These are phyloP conservation scores for Tetramorium alpestre DNA, from an alignment of 1,140 invertebrate species.

Conservation along the genomic window DNA sequence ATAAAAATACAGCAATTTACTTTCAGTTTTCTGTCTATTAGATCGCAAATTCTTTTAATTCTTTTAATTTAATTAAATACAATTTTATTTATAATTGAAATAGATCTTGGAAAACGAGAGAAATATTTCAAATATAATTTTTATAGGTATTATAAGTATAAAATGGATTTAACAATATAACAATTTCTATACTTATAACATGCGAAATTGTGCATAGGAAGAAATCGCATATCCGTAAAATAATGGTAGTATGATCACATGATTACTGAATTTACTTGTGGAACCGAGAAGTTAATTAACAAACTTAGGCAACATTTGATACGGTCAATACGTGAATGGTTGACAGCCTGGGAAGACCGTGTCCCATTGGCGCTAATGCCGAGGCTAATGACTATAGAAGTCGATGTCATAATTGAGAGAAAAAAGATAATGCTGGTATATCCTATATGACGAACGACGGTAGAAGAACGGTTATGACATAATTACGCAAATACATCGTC, in stretches of 20 bases:
- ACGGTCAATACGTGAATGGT: constrained; percentile 54
- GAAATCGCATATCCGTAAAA: neutral
- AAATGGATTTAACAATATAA: neutral
- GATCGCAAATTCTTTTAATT: neutral
- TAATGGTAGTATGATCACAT: neutral
- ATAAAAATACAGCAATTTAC: neutral
- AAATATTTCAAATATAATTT: neutral
- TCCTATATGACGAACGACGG: constrained; percentile 22
- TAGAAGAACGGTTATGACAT: constrained; percentile 55
- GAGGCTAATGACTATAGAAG: constrained; percentile 55
- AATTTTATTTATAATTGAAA: neutral
- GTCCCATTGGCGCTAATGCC: constrained; percentile 54
- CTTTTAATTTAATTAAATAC: neutral
- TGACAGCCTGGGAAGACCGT: constrained; percentile 58
- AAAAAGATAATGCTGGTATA: constrained; percentile 52
- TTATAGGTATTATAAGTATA: neutral
- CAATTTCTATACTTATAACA: neutral
- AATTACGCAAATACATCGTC: constrained; percentile 54
- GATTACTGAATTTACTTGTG: constrained; percentile 1
- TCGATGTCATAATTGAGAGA: constrained; percentile 56
- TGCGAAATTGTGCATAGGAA: neutral
- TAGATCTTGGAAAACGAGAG: neutral
- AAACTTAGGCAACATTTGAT: constrained; percentile 56
- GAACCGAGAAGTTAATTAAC: constrained; percentile 44
- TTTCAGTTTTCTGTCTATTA: neutral